Evolutionary conservation across 1,140 invertebrate species (phyloP).

Genomic region (Homarus americanus): DNA sequence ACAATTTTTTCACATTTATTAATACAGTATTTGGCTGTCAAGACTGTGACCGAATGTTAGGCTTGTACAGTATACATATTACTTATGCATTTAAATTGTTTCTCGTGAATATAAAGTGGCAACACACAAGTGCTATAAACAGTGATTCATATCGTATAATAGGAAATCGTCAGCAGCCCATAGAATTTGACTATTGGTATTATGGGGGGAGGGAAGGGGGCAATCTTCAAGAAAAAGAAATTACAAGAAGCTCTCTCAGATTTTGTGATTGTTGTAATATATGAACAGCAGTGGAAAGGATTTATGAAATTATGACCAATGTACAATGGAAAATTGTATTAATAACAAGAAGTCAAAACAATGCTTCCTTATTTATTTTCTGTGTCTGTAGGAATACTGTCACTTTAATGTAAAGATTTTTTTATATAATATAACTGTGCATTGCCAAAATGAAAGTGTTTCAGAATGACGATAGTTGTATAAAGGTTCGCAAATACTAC

Average conservation of each 20-base stretch:
- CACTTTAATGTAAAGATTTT: slow-evolving; percentile 15
- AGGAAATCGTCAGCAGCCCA: background rate
- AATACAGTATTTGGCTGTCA: background rate
- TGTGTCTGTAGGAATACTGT: background rate
- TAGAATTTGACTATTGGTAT: background rate
- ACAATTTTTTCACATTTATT: background rate
- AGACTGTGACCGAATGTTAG: background rate
- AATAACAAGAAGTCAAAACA: slow-evolving; percentile 18
- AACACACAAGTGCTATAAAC: background rate
- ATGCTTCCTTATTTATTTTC: slow-evolving; percentile 31
- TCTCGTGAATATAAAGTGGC: background rate
- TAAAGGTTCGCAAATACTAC: slow-evolving; percentile 21
- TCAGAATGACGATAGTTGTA: slow-evolving; percentile 24
- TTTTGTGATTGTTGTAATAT: slow-evolving; percentile 5
- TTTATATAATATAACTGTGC: slow-evolving; percentile 23
- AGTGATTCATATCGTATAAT: background rate
- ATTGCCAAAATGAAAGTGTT: slow-evolving; percentile 32
- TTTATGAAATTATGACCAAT: slow-evolving; percentile 14
- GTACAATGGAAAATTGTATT: slow-evolving; percentile 12
- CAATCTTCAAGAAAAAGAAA: background rate
- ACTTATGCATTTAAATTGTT: background rate
- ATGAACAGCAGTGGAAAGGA: background rate
- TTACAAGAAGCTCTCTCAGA: slow-evolving; percentile 7
- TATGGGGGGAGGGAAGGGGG: background rate
- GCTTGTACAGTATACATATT: background rate